Percentiles rank a stretch among this genome's conserved stretches.
phyloP scores from a whole-genome alignment of 2,888 invertebrate species.

The Mayetiola destructor region DNA sequence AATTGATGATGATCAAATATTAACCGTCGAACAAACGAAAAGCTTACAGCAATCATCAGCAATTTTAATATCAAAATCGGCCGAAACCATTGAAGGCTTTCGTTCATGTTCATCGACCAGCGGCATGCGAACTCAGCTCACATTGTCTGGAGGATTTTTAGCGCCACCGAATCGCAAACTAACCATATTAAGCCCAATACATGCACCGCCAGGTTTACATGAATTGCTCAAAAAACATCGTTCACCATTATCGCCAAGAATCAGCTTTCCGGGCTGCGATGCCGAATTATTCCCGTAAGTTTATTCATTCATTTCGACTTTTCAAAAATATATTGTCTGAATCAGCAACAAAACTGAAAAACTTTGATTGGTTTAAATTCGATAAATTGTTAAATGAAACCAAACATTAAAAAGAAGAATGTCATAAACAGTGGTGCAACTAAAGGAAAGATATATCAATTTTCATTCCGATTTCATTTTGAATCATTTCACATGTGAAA shows the following conservation, averaged over 20 bases:
- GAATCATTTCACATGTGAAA: too few relatives aligned
- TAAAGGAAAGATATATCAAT: too few relatives aligned
- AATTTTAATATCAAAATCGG: constrained; percentile 34
- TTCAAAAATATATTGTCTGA: background rate
- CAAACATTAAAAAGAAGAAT: too few relatives aligned
- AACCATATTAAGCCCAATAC: constrained; percentile 66
- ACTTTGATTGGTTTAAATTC: too few relatives aligned
- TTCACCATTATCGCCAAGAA: constrained; percentile 33
- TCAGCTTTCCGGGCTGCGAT: constrained; percentile 34
- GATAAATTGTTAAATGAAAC: too few relatives aligned
- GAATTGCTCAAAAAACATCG: constrained; percentile 30
- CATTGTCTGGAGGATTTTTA: constrained; percentile 32
- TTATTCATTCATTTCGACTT: too few relatives aligned
- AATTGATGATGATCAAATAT: constrained; percentile 25
- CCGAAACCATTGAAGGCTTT: constrained; percentile 31
- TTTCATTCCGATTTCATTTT: too few relatives aligned
- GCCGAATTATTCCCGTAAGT: constrained; percentile 35
- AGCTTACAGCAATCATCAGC: constrained; percentile 33
- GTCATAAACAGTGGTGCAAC: too few relatives aligned
- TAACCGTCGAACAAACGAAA: constrained; percentile 24
- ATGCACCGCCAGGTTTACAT: constrained; percentile 46
- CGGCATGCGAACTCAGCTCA: constrained; percentile 33
- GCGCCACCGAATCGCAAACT: constrained; percentile 42
- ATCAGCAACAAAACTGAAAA: too few relatives aligned
- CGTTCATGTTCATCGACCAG: constrained; percentile 19